These are phyloP conservation scores for Syngnathus floridae DNA, from an alignment of 2,113 vertebrate genomes.

Conservation along the genomic window DNA sequence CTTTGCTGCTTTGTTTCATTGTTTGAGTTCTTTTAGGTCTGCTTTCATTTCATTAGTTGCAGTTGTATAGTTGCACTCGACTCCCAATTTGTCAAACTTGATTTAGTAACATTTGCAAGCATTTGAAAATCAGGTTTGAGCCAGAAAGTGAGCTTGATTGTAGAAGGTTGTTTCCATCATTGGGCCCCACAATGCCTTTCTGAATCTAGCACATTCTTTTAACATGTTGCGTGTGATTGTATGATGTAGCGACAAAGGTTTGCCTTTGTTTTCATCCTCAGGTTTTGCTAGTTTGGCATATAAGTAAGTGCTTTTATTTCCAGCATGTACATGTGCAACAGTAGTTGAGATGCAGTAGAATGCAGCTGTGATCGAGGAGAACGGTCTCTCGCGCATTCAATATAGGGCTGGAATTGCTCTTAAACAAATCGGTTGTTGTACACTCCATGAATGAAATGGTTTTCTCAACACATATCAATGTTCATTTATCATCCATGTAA, in stretches of 20 bases:
- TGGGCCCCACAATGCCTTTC: conserved; percentile 1
- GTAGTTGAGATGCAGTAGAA: conserved; percentile 18
- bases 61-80: neutral
- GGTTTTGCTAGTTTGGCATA: conserved; percentile 46
- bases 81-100: neutral
- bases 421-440: neutral
- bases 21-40: neutral
- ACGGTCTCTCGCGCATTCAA: neutral
- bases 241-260: conserved; percentile 14
- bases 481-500: conserved; percentile 2
- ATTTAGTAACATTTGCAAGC: neutral
- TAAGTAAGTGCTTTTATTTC: conserved; percentile 4
- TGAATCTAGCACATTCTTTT: conserved; percentile 14
- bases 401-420: neutral
- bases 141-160: neutral
- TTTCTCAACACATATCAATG: neutral
- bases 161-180: neutral
- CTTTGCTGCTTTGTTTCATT: conserved; percentile 1
- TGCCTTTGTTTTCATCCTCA: conserved; percentile 47
- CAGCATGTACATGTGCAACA: conserved; percentile 11
- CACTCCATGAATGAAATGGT: conserved; percentile 16
- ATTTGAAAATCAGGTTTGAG: neutral
- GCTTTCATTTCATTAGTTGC: neutral
- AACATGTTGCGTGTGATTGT: conserved; percentile 16
- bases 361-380: neutral